Conservation (phyloP, 2,797 vertebrate species). For the Gadopsis marmoratus region DNA sequence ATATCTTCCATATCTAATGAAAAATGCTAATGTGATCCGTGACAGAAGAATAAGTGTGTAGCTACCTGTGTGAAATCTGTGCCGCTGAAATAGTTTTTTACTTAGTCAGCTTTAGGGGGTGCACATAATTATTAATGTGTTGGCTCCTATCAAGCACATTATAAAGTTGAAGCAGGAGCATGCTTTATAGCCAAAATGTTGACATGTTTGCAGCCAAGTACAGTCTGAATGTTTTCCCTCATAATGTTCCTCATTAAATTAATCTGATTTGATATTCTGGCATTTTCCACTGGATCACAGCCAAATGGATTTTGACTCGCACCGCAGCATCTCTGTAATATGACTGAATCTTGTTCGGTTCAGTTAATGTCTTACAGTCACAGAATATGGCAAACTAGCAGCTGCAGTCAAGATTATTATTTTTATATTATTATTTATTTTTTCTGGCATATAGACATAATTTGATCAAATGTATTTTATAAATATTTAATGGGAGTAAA, state of each 20-base stretch:
- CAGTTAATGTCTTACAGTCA: constrained; percentile 46
- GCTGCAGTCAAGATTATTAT: constrained; percentile 32
- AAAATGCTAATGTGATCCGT: constrained; percentile 54
- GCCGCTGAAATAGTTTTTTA: constrained; percentile 41
- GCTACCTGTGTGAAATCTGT: constrained; percentile 51
- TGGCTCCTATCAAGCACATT: constrained; percentile 45
- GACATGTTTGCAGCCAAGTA: constrained; percentile 54
- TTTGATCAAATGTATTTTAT: background rate
- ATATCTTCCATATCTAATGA: constrained; percentile 72
- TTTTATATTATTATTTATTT: constrained; percentile 5
- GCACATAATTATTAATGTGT: constrained; percentile 34
- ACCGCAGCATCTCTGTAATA: constrained; percentile 50
- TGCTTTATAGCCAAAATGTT: constrained; percentile 53
- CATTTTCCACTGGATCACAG: constrained; percentile 63
- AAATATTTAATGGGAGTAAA: background rate
- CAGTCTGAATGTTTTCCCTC: constrained; percentile 56
- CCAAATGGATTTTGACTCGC: constrained; percentile 67
- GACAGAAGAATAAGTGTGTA: constrained; percentile 49
- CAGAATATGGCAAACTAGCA: constrained; percentile 35
- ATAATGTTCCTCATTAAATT: constrained; percentile 67
- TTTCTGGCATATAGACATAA: constrained; percentile 7
- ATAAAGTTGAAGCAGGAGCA: constrained; percentile 51
- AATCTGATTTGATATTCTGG: constrained; percentile 61
- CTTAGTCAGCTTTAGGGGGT: constrained; percentile 49
- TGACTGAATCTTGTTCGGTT: constrained; percentile 51